Evolutionary conservation across 2,888 invertebrate genomes (phyloP), one percentile per base, ranked within the genome.

Genomic region (Philereme transversata): DNA sequence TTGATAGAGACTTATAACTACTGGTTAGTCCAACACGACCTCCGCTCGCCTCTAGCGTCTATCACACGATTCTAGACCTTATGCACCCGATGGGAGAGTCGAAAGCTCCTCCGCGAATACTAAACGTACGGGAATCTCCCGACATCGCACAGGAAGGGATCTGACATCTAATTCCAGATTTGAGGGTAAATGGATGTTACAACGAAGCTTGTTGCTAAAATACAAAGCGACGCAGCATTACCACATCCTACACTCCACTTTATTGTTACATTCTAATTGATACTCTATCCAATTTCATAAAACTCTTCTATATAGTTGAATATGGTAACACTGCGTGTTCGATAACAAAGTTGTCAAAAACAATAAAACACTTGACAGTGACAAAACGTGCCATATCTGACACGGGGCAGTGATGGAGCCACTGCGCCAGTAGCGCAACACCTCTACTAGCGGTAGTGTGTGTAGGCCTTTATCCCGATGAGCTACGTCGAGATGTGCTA

Each of bases 1-100:
- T 88, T 90, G 90, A 89, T 90, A 88, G 82, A 87, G 77, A 82
- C 87, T 88, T 89, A 88, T 6, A 72, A 68, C 78, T 79, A 81
- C 60, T 65, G 71, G 72, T 71, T 74, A 81, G 75, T 77, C 75
- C 77, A 71, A 70, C 77, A 68, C 75, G 74, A 73, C 68, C 68
- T 63, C 70, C 75, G 48, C 70, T 68, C 74, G 72, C 75, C 71
- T 69, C 76, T 70, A 60, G 70, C 58, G 61, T 64, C 69, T 74
- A 75, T 71, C 76, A 71, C 75, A 75, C 76, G 70, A 76, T 70
- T 73, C 73, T 75, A 74, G 68, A 69, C 75, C 70, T 73, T 72
- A 78, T 72, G 78, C 79, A 75, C 77, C 78, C 71, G 73, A 74
- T 72, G 74, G 78, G 79, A 80, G 76, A 76, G 75, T 76, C 75